Conservation (phyloP, 2,797 vertebrate genomes). For the Manis javanica region DNA sequence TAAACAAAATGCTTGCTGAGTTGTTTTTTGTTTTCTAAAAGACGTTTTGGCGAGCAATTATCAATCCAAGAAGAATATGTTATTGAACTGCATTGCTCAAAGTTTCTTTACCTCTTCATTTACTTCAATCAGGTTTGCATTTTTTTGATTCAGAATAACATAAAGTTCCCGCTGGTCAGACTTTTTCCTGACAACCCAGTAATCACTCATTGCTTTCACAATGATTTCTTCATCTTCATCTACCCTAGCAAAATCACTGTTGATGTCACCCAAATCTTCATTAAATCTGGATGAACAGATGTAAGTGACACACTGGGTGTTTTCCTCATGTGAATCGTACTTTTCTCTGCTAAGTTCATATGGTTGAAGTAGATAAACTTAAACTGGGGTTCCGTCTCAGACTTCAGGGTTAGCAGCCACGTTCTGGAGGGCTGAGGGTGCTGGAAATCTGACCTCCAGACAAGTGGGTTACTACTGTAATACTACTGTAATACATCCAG, state of each 20-base stretch:
- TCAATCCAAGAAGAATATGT: constrained; percentile 99
- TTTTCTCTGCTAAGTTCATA: constrained; percentile 99
- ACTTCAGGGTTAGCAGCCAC: constrained; percentile 56
- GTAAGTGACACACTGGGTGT: constrained; percentile 95
- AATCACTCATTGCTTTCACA: constrained; percentile 99
- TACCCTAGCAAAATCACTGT: constrained; percentile 96
- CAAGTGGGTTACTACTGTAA: not conserved
- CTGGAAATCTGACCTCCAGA: not conserved
- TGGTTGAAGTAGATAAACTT: constrained; percentile 99
- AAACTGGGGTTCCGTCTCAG: constrained; percentile 99
- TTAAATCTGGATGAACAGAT: constrained; percentile 97
- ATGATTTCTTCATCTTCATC: constrained; percentile 99
- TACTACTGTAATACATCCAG: constrained; percentile 83
- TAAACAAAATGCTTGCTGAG: constrained; percentile 74
- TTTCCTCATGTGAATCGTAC: constrained; percentile 98
- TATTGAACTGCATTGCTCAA: constrained; percentile 98
- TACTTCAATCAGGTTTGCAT: constrained; percentile 99
- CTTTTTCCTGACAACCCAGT: constrained; percentile 99
- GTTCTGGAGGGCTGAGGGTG: constrained; percentile 1
- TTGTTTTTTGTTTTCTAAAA: constrained; percentile 44
- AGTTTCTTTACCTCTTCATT: constrained; percentile 99
- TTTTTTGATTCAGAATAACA: constrained; percentile 99
- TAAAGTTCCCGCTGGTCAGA: constrained; percentile 98
- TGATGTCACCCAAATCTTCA: constrained; percentile 99
- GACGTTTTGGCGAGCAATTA: constrained; percentile 68